phyloP scores from a whole-genome alignment of 23 tunicate species.

The Trididemnum clinides region DNA sequence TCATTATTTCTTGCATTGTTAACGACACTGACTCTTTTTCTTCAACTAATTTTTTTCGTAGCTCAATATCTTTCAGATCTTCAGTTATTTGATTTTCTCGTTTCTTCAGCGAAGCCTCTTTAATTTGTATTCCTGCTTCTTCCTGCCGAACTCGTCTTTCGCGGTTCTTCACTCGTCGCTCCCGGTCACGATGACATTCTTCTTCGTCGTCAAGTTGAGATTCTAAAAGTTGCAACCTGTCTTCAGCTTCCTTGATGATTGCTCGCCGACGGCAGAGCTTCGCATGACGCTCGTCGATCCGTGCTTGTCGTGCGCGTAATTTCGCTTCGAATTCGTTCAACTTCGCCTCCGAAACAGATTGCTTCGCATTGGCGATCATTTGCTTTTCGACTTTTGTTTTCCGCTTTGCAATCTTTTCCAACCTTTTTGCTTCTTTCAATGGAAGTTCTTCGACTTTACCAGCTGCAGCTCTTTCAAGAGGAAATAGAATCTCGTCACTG shows the following conservation, averaged over 20 bases:
- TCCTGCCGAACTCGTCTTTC: conserved; percentile 79
- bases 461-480: conserved; percentile 66
- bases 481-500: conserved; percentile 34
- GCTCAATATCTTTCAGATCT: conserved; percentile 60
- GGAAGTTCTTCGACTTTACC: conserved; percentile 40
- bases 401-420: conserved; percentile 65
- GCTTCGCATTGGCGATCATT: conserved; percentile 52
- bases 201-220: conserved; percentile 78
- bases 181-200: conserved; percentile 68
- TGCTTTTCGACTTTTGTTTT: conserved; percentile 61
- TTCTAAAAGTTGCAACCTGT: conserved; percentile 57
- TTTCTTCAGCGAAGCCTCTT: conserved; percentile 61
- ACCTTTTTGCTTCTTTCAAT: conserved; percentile 31
- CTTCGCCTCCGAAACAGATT: conserved; percentile 74
- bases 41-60: conserved; percentile 63
- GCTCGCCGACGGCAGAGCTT: conserved; percentile 83
- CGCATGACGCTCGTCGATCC: conserved; percentile 85
- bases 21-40: conserved; percentile 67
- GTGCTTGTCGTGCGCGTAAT: conserved; percentile 76
- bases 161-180: conserved; percentile 68
- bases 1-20: conserved; percentile 80
- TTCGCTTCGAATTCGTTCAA: conserved; percentile 77
- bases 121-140: conserved; percentile 75
- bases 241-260: conserved; percentile 59
- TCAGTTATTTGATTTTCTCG: conserved; percentile 59